Conservation (phyloP, 2,797 vertebrate species). For the Perdix hodgsoniae region DNA sequence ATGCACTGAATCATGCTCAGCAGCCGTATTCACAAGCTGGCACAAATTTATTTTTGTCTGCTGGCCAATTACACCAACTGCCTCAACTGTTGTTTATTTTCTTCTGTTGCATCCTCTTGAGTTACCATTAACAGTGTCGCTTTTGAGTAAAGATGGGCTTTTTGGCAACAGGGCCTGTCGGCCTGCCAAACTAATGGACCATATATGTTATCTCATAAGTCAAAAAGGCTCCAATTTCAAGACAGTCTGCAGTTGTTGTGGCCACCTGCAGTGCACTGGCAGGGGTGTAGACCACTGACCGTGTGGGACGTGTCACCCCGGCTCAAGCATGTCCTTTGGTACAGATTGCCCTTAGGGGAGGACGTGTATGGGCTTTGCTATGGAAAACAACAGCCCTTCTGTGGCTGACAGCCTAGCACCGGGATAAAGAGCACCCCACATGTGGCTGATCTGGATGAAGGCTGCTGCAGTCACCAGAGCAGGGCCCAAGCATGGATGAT, state of each 20-base stretch:
- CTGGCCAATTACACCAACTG: constrained; percentile 72
- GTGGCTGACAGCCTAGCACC: neutral
- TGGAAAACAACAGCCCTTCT: neutral
- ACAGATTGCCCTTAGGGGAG: neutral
- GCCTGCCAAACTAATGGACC: constrained; percentile 69
- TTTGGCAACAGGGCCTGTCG: constrained; percentile 13
- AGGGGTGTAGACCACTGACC: neutral
- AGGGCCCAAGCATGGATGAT: neutral
- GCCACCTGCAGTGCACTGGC: constrained; percentile 59
- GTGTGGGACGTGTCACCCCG: neutral
- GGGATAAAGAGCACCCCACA: neutral
- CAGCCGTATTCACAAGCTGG: constrained; percentile 66
- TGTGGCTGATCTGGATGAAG: neutral
- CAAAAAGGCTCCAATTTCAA: constrained; percentile 66
- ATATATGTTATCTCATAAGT: constrained; percentile 65
- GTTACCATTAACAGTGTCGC: constrained; percentile 72
- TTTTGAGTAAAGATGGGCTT: constrained; percentile 67
- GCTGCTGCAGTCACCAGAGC: neutral
- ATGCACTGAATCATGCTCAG: constrained; percentile 53
- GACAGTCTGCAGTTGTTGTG: constrained; percentile 67
- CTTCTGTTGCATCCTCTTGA: constrained; percentile 69
- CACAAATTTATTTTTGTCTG: constrained; percentile 58
- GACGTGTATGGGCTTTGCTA: neutral
- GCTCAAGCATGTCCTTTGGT: neutral
- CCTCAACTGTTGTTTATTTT: constrained; percentile 72